Conservation (phyloP, 2,113 vertebrate species). For the Lepus timidus region DNA sequence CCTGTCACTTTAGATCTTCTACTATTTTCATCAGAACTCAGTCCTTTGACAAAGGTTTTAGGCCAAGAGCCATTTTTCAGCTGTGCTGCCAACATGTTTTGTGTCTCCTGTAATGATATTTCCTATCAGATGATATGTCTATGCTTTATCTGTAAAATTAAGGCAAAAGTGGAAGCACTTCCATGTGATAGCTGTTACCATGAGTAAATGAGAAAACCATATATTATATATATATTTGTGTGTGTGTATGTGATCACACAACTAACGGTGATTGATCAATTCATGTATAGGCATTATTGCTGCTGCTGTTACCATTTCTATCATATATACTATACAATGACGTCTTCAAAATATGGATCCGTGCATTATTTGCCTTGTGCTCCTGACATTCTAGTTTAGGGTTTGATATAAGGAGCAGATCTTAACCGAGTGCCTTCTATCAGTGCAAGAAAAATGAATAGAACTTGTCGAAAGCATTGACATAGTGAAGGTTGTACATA, state of each 20-base stretch:
- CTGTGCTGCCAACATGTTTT: not conserved
- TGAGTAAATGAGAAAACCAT: not conserved
- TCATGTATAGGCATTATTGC: not conserved
- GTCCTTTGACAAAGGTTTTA: not conserved
- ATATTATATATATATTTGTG: not conserved
- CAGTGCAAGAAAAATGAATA: not conserved
- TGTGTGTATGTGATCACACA: too few species aligned
- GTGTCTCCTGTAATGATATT: not conserved
- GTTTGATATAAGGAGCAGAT: not conserved
- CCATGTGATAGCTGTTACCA: not conserved
- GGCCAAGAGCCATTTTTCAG: not conserved
- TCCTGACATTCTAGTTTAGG: not conserved
- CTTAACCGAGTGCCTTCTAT: not conserved
- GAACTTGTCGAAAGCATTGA: not conserved
- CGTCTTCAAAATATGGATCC: not conserved
- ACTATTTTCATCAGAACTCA: not conserved
- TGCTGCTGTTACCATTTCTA: not conserved
- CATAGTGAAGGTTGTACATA: not conserved
- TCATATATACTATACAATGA: not conserved
- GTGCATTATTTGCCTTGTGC: not conserved
- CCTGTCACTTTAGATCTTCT: not conserved
- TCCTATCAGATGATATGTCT: not conserved
- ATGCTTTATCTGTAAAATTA: not conserved
- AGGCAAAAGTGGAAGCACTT: not conserved
- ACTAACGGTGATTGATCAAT: not conserved